A percentile compares a stretch with the other conserved stretches of the same genome.
These are phyloP conservation scores for Typhlichthys subterraneus DNA, from an alignment of 2,797 vertebrate genomes.

Conservation along the genomic window DNA sequence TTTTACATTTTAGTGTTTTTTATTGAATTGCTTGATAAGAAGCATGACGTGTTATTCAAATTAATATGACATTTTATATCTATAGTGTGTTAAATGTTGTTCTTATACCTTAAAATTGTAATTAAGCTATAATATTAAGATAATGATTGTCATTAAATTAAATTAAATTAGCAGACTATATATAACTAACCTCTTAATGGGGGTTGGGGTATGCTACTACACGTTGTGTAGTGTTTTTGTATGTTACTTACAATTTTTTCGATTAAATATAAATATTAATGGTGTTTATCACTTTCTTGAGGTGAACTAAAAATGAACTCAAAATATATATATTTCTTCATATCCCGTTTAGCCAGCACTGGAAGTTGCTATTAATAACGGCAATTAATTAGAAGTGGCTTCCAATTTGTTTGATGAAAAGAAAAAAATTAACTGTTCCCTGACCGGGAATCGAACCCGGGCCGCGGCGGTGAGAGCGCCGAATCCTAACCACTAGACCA, in stretches of 20 bases:
- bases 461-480: conserved; percentile 48
- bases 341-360: too few relatives aligned
- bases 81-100: conserved; percentile 18
- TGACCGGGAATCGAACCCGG: conserved; percentile 54
- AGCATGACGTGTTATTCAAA: background rate
- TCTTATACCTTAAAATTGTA: conserved; percentile 18
- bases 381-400: too few relatives aligned
- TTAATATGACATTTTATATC: conserved; percentile 18
- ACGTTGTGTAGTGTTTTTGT: conserved; percentile 57
- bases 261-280: conserved; percentile 49
- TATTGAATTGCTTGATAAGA: conserved; percentile 14
- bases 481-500: conserved; percentile 34
- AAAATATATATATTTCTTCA: too few relatives aligned
- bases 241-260: conserved; percentile 44
- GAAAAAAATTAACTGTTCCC: conserved; percentile 9
- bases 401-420: too few relatives aligned
- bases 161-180: background rate
- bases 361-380: too few relatives aligned
- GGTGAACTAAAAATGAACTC: too few relatives aligned
- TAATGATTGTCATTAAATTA: conserved; percentile 34
- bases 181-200: background rate
- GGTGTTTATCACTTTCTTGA: conserved; percentile 6
- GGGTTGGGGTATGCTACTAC: background rate
- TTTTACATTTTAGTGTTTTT: background rate
- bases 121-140: conserved; percentile 2